Conservation (phyloP, 2,113 vertebrate genomes). For the Leucosticte australis region DNA sequence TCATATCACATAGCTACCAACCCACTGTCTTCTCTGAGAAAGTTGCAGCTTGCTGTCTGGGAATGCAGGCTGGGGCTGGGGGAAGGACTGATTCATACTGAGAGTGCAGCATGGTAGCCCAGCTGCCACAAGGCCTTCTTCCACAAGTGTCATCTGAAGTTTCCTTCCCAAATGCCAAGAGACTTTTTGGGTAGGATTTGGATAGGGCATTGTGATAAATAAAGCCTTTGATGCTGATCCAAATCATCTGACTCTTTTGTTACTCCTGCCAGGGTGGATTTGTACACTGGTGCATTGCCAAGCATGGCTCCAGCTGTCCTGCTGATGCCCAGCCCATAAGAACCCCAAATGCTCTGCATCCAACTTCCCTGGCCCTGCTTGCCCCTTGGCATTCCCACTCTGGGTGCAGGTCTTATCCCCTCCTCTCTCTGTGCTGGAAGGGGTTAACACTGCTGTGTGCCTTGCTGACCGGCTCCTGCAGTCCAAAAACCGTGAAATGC, state of each 20-base stretch:
- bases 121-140: neutral
- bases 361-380: rapidly evolving
- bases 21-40: neutral
- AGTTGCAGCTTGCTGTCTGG: neutral
- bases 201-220: neutral
- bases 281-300: neutral
- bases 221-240: neutral
- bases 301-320: neutral
- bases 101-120: neutral
- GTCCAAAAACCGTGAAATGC: neutral
- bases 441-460: neutral
- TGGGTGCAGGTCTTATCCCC: neutral
- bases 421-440: neutral
- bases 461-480: neutral
- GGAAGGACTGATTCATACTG: neutral
- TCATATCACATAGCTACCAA: neutral
- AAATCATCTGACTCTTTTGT: neutral
- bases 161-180: neutral
- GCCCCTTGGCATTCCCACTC: neutral
- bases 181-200: neutral
- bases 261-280: neutral
- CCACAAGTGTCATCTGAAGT: neutral
- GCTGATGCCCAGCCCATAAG: neutral
- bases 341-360: neutral
- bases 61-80: neutral